Evolutionary conservation across 2,113 vertebrate genomes (phyloP).

Genomic region (Trematocara macrostoma): DNA sequence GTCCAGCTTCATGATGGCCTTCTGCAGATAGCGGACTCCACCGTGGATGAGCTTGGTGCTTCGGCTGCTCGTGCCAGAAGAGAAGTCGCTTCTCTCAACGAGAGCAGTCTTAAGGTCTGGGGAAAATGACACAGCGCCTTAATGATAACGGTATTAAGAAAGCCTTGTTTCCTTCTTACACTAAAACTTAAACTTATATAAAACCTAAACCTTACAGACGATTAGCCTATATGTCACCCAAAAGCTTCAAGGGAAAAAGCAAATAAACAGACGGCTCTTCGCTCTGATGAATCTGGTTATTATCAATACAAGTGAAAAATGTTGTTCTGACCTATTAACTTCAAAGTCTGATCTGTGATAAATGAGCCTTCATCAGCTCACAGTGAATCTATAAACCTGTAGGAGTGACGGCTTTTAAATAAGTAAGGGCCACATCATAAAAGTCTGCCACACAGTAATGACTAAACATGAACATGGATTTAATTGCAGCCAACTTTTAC

Average conservation of each 20-base stretch:
- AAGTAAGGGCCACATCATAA: neutral
- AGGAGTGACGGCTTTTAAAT: neutral
- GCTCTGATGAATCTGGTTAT: neutral
- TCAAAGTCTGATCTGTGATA: neutral
- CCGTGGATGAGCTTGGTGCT: constrained; percentile 98
- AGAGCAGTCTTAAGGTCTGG: constrained; percentile 95
- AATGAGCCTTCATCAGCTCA: neutral
- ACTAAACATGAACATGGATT: neutral
- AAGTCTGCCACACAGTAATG: neutral
- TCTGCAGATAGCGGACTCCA: constrained; percentile 95
- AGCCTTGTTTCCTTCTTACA: neutral
- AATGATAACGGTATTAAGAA: neutral
- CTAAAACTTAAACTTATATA: neutral
- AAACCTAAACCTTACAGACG: neutral
- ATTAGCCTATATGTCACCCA: neutral
- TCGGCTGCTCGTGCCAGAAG: constrained; percentile 95
- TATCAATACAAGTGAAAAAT: neutral
- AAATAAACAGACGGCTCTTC: neutral
- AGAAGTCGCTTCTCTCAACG: constrained; percentile 93
- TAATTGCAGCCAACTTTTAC: neutral
- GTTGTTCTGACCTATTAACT: neutral
- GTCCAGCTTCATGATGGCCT: constrained; percentile 95
- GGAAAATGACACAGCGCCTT: too few relatives aligned
- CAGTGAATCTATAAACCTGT: neutral
- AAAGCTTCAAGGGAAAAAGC: neutral